phyloP scores from a whole-genome alignment of 2,113 vertebrate species.

The Syrmaticus mikado region DNA sequence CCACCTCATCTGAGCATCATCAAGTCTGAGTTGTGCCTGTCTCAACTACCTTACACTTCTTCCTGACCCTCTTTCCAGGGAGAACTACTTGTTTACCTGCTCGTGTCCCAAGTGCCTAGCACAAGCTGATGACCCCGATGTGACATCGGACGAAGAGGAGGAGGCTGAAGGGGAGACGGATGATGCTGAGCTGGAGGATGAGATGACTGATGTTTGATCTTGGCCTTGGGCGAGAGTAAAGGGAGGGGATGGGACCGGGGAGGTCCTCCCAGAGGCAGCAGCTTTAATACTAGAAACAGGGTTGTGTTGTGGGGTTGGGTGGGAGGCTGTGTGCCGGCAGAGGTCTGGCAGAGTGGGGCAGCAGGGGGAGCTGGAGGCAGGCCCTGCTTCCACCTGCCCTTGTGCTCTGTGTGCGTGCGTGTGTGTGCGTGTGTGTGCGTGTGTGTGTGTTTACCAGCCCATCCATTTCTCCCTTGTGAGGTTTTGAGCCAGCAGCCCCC shows the following conservation, averaged over 20 bases:
- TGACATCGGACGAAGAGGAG: constrained; percentile 95
- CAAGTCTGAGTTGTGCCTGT: not conserved
- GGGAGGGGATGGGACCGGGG: not conserved
- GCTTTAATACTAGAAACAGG: constrained; percentile 31
- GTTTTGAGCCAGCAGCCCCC: not conserved
- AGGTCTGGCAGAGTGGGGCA: not conserved
- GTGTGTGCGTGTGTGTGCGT: not conserved
- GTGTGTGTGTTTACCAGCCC: not conserved
- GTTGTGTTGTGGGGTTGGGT: constrained; percentile 28
- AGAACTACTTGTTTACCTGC: constrained; percentile 97
- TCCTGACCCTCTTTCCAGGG: constrained; percentile 76
- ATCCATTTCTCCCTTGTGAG: not conserved
- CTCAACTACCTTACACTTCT: accelerated
- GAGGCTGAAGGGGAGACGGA: constrained; percentile 89
- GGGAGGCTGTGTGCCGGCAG: not conserved
- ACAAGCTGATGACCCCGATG: constrained; percentile 88
- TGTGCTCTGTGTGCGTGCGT: not conserved
- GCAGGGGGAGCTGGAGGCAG: not conserved
- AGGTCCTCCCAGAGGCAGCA: not conserved
- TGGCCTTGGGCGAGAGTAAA: not conserved
- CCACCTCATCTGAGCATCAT: not conserved
- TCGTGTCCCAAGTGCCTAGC: constrained; percentile 93
- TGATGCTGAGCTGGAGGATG: constrained; percentile 93
- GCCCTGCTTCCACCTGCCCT: not conserved
- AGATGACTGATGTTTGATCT: constrained; percentile 96